Percentiles rank a stretch among this genome's conserved stretches.
phyloP scores from a whole-genome alignment of 2,797 vertebrate genomes.

The Malacoctenus gilli region DNA sequence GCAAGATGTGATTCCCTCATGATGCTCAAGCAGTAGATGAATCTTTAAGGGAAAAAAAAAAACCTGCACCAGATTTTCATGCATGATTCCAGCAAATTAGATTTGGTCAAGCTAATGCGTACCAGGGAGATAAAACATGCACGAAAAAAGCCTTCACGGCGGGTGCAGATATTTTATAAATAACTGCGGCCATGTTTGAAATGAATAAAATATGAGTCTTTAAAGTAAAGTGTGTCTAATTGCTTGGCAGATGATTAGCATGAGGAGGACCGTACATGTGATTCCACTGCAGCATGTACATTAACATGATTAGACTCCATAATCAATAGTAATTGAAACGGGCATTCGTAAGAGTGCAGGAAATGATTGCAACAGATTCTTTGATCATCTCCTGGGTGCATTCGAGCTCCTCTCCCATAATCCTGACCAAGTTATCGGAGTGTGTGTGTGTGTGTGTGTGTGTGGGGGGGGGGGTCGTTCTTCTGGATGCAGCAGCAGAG shows the following conservation, averaged over 20 bases:
- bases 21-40: conserved; percentile 5
- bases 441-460: too few relatives aligned
- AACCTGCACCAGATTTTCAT: background rate
- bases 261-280: conserved; percentile 4
- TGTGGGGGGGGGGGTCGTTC: too few relatives aligned
- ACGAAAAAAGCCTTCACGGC: conserved; percentile 5
- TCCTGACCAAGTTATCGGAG: conserved; percentile 42
- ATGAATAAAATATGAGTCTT: conserved; percentile 19
- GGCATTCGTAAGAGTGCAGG: conserved; percentile 23
- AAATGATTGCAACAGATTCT: conserved; percentile 43
- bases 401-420: conserved; percentile 51
- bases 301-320: conserved; percentile 22
- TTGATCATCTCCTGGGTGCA: conserved; percentile 53
- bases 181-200: conserved; percentile 1
- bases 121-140: background rate
- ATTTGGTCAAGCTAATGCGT: conserved; percentile 1
- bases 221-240: conserved; percentile 21
- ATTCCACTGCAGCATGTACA: conserved; percentile 12
- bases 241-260: conserved; percentile 4
- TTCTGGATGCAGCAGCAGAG: too few relatives aligned
- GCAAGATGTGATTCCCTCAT: too few relatives aligned
- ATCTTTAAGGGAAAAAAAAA: background rate
- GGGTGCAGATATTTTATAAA: background rate
- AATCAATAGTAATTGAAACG: conserved; percentile 34
- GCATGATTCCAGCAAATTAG: conserved; percentile 8